Evolutionary conservation across 2,888 invertebrate genomes (phyloP).

Genomic region (Mythimna lalbum): DNA sequence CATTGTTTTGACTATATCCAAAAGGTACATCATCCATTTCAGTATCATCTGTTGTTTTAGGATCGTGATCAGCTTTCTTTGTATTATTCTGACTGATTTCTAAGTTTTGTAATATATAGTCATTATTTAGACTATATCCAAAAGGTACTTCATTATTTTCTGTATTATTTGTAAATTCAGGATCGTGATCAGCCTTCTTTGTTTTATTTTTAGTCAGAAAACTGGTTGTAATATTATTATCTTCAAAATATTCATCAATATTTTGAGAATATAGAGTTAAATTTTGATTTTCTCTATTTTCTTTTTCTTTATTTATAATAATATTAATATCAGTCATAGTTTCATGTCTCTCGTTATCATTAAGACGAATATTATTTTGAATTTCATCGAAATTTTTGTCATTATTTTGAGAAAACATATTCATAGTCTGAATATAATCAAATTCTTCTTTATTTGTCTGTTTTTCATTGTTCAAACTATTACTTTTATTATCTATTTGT

Average conservation of each 20-base stretch:
- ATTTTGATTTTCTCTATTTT: not conserved
- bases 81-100: not conserved
- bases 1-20: not conserved
- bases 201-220: not conserved
- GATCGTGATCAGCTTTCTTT: not conserved
- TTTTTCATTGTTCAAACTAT: not conserved
- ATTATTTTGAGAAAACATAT: conserved; percentile 22
- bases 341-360: not conserved
- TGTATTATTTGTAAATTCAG: not conserved
- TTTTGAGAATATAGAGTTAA: conserved; percentile 36
- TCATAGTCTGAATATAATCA: conserved; percentile 22
- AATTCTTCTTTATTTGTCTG: not conserved
- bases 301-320: conserved; percentile 5
- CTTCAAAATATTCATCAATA: conserved; percentile 41
- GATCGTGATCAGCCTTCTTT: not conserved
- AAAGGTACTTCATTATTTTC: not conserved
- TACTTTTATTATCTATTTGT: not conserved
- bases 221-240: not conserved
- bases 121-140: no score
- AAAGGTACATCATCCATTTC: not conserved
- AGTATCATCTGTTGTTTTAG: no score
- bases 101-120: no score
- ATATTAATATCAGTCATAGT: not conserved
- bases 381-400: conserved; percentile 15
- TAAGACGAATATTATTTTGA: not conserved